Conservation (phyloP, 2,113 vertebrate species). For the Thunnus maccoyii region DNA sequence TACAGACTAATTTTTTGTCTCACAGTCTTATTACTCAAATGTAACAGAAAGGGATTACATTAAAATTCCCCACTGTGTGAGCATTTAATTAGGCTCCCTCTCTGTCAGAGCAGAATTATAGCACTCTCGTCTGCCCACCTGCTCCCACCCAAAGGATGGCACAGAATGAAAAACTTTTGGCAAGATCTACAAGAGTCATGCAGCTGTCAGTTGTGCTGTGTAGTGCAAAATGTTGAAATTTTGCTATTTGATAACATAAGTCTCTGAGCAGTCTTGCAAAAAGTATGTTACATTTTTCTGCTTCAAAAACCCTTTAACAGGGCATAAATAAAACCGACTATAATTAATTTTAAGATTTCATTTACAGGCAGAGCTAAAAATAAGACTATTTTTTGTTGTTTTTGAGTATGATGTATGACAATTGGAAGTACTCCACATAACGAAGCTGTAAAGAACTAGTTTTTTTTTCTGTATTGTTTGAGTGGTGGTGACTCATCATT, state of each 20-base stretch:
- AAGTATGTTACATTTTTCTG: background rate
- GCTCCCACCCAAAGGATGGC: constrained; percentile 50
- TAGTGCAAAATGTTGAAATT: background rate
- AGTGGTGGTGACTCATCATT: constrained; percentile 1
- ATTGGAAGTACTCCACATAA: background rate
- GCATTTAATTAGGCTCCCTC: constrained; percentile 48
- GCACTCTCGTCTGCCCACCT: constrained; percentile 53
- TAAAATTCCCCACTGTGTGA: constrained; percentile 29
- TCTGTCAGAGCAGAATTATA: constrained; percentile 49
- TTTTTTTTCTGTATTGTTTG: too few species aligned
- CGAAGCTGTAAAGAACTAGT: background rate
- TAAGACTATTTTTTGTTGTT: background rate
- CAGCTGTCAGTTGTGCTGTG: background rate
- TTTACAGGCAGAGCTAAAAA: background rate
- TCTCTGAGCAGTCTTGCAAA: background rate
- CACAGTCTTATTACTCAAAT: constrained; percentile 33
- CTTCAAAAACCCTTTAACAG: background rate
- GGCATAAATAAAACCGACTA: background rate
- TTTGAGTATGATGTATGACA: background rate
- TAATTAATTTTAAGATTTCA: background rate
- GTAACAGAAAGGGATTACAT: constrained; percentile 28
- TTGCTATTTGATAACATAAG: constrained; percentile 13
- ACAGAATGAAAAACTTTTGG: constrained; percentile 13
- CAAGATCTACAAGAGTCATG: constrained; percentile 17
- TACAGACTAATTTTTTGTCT: constrained; percentile 1